Base-by-base conservation (phyloP, 2,797 vertebrate genomes). In the Chelonia mydas region DNA sequence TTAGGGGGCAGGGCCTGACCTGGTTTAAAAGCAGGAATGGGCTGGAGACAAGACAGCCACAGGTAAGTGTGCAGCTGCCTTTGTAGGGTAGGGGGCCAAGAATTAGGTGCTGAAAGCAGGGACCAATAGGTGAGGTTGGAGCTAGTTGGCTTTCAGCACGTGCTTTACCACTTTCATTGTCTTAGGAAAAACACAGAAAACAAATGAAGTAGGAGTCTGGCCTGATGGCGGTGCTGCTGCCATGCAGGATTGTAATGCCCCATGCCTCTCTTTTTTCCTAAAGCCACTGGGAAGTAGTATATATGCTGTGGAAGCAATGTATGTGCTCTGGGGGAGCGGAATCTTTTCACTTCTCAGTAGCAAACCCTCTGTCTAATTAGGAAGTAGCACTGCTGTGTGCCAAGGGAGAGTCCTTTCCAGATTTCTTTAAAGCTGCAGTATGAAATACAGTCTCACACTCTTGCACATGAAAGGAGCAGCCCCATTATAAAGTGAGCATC, bases 81-180 rank as follows among this genome's bases (percentile, higher is more conserved):
- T 41, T 85, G 53, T 90, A 89, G 57, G 21, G 61, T 88, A 83
- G 47, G 93, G 77, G 54, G 51, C 81, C 82, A 89, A 95, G 28
- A 89, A 85, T 2, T 72, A 59, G 51, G 86, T 25, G 31, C 31
- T 0, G 1, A 81, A 88, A 83, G n/a, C 68, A 23, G 5, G 11
- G 0, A 59, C 5, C 25, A 87, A 41, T 50, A 41, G 12, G 59
- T 92, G 54, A 87, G 17, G 51, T 55, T 84, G 65, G 90, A 88
- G 41, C 27, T 81, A 50, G n/a, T 37, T 84, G 68, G 33, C 51
- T 92, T 88, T 92, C 80, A 82, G 12, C 31, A 3, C 49, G n/a
- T 0, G 1, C 78, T 90, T 93, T 51, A 28, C 81, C 3, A 88
- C 59, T 1, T 0, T 59, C 27, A 85, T 84, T 79, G 87, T 7